Evolutionary conservation across 2,797 vertebrate genomes (phyloP).

Genomic region (Chloroceryle amazona): DNA sequence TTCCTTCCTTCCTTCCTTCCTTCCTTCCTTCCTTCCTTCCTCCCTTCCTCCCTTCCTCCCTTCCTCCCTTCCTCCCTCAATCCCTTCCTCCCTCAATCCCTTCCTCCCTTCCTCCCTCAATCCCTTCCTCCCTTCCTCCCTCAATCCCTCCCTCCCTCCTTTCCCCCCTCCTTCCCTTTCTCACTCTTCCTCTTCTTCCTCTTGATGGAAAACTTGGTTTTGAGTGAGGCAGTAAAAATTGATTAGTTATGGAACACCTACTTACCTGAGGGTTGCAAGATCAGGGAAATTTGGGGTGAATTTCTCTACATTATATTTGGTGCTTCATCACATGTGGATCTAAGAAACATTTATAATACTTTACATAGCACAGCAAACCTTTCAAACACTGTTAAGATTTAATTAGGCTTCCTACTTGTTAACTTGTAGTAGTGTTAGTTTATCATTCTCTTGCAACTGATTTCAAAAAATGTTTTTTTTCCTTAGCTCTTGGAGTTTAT

Average conservation of each 20-base stretch:
- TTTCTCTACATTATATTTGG: background rate
- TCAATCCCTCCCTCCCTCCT: too few species aligned
- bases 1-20: too few species aligned
- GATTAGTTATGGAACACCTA: background rate
- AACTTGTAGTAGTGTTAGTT: background rate
- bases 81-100: too few species aligned
- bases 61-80: accelerated
- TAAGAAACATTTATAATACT: background rate
- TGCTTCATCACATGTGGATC: background rate
- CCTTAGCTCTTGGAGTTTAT: background rate
- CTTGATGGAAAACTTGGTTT: background rate
- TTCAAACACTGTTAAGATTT: background rate
- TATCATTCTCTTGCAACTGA: constrained; percentile 5
- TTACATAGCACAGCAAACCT: background rate
- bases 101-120: too few species aligned
- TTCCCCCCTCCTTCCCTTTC: background rate
- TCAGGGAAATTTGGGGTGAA: background rate
- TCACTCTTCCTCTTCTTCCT: accelerated
- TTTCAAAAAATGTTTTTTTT: constrained; percentile 16
- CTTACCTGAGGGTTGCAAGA: background rate
- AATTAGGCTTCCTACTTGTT: background rate
- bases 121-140: too few species aligned
- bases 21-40: background rate
- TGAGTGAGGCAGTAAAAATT: background rate
- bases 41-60: background rate